phyloP scores from a whole-genome alignment of 2,113 vertebrate genomes.

The Alethe diademata region DNA sequence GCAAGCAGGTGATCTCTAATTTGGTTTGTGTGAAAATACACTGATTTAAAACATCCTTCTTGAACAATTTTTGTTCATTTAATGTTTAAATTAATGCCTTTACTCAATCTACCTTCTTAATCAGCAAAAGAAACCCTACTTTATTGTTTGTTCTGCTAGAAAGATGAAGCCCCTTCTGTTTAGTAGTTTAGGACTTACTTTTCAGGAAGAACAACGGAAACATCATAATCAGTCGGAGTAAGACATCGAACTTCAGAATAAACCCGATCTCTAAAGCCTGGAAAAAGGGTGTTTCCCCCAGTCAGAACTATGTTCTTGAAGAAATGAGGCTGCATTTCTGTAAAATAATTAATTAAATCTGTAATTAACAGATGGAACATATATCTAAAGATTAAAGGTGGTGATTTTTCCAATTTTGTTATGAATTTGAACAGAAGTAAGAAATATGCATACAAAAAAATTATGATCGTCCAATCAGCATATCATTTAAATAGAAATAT shows the following conservation, averaged over 20 bases:
- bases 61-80: background rate
- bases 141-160: background rate
- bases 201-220: conserved; percentile 86
- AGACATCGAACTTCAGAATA: conserved; percentile 92
- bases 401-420: background rate
- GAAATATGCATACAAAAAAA: background rate
- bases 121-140: background rate
- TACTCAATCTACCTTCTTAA: background rate
- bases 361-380: background rate
- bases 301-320: conserved; percentile 96
- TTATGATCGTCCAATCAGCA: background rate
- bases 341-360: conserved; percentile 11
- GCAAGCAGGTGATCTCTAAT: background rate
- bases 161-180: background rate
- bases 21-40: background rate
- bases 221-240: conserved; percentile 88
- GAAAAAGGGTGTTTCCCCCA: conserved; percentile 90
- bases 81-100: background rate
- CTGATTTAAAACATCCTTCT: background rate
- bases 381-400: background rate
- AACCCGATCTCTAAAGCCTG: conserved; percentile 91
- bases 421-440: background rate
- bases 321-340: conserved; percentile 99
- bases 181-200: conserved; percentile 81
- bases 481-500: background rate